Conservation (phyloP, 2,113 vertebrate species). For the Nibea coibor region DNA sequence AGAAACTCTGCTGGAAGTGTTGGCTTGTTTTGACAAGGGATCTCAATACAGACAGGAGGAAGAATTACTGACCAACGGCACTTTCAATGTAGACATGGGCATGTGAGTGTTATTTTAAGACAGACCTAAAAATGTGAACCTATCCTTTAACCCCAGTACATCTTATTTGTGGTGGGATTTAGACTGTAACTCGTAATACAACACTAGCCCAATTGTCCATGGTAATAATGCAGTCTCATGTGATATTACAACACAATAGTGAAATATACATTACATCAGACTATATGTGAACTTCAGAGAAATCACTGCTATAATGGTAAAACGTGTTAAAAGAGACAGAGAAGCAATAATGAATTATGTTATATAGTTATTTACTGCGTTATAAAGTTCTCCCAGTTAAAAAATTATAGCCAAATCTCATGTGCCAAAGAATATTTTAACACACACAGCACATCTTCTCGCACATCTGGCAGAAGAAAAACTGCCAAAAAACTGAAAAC, state of each 20-base stretch:
- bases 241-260: background rate
- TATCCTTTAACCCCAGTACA: background rate
- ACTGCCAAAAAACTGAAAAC: constrained; percentile 21
- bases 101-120: background rate
- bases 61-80: background rate
- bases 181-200: constrained; percentile 10
- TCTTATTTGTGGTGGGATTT: constrained; percentile 5
- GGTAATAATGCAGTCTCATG: background rate
- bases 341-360: background rate
- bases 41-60: background rate
- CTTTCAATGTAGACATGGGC: background rate
- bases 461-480: constrained; percentile 30
- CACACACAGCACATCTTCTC: background rate
- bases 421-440: constrained; percentile 32
- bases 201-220: background rate
- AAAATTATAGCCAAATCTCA: constrained; percentile 15
- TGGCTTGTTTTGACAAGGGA: background rate
- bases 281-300: constrained; percentile 3
- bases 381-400: constrained; percentile 42
- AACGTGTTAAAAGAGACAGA: background rate
- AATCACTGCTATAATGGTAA: background rate
- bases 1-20: background rate
- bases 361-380: constrained; percentile 8
- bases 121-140: constrained; percentile 4
- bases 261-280: background rate